These are phyloP conservation scores for Chorisops tibialis DNA, from an alignment of 2,888 invertebrate genomes.

Conservation along the genomic window DNA sequence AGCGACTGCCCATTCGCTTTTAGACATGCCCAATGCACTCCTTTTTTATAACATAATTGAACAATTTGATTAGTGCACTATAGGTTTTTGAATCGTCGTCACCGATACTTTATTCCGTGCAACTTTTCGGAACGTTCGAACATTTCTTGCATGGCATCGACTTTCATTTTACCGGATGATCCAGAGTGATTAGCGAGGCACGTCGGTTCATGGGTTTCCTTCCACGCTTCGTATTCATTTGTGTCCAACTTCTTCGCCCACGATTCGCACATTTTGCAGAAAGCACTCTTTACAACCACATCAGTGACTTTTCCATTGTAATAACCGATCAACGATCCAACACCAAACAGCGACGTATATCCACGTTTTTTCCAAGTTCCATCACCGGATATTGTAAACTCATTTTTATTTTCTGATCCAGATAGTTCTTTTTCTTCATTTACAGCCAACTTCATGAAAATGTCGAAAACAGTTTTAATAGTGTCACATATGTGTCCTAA, in stretches of 20 bases:
- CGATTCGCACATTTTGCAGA: slow-evolving; percentile 31
- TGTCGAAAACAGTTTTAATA: too few species aligned
- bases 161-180: slow-evolving; percentile 35
- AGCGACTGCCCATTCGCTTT: slow-evolving; percentile 24
- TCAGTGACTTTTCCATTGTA: slow-evolving; percentile 32
- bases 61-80: slow-evolving; percentile 16
- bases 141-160: slow-evolving; percentile 5
- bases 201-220: slow-evolving; percentile 27
- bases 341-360: slow-evolving; percentile 28
- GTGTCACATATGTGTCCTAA: too few species aligned
- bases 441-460: neutral
- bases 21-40: neutral
- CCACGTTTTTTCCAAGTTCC: slow-evolving; percentile 10
- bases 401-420: neutral
- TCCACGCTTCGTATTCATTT: slow-evolving; percentile 32
- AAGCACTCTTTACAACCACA: slow-evolving; percentile 31
- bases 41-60: slow-evolving; percentile 29
- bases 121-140: slow-evolving; percentile 30
- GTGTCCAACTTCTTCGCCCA: slow-evolving; percentile 32
- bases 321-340: slow-evolving; percentile 32
- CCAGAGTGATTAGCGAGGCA: slow-evolving; percentile 35
- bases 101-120: slow-evolving; percentile 30
- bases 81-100: slow-evolving; percentile 32
- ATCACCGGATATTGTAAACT: slow-evolving; percentile 2
- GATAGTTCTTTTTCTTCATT: neutral